phyloP scores from a whole-genome alignment of 2,888 invertebrate species.

The Nephrotoma guestfalica region DNA sequence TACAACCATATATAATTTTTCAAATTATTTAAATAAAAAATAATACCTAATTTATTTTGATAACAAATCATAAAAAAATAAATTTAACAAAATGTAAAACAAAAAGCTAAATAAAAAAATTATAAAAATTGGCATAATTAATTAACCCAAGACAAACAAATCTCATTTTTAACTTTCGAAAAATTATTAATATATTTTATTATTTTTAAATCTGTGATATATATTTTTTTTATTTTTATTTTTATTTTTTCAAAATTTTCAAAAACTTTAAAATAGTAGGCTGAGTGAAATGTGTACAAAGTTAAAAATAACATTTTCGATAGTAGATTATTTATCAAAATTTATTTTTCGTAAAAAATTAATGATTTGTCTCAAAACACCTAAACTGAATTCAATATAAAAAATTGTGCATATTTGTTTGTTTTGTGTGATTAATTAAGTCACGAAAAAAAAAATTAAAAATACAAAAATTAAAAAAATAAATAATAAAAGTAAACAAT shows the following conservation, averaged over 20 bases:
- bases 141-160: conserved; percentile 9
- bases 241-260: background rate
- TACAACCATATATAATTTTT: conserved; percentile 12
- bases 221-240: background rate
- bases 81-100: conserved; percentile 8
- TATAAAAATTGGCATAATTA: conserved; percentile 7
- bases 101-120: conserved; percentile 13
- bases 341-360: background rate
- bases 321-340: background rate
- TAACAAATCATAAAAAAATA: background rate
- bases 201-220: conserved; percentile 4
- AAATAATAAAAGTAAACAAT: background rate
- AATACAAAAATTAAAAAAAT: background rate
- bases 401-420: background rate
- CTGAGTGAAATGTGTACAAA: background rate
- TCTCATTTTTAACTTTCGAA: conserved; percentile 2
- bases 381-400: background rate
- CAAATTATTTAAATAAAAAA: conserved; percentile 14
- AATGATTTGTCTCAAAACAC: background rate
- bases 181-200: conserved; percentile 9
- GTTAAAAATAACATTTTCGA: background rate
- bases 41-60: conserved; percentile 14
- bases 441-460: background rate
- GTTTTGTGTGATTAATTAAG: background rate
- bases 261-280: background rate